Conservation (phyloP, 1,140 invertebrate species). For the Drosophila arawakana region DNA sequence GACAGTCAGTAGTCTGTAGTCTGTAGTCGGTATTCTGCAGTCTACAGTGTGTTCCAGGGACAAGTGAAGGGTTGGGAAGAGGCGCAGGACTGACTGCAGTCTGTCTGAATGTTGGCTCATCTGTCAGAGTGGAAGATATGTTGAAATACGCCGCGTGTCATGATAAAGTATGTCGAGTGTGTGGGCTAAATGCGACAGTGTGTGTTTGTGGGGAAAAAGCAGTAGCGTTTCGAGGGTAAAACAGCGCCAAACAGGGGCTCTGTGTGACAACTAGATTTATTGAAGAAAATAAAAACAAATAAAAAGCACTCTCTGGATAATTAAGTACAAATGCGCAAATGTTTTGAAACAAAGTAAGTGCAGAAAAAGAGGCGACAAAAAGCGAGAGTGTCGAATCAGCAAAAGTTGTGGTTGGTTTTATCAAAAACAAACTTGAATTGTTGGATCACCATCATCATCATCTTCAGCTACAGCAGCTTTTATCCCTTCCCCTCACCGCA, state of each 20-base stretch:
- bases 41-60: not conserved
- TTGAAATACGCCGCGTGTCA: constrained; percentile 79
- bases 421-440: constrained; percentile 35
- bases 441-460: constrained; percentile 35
- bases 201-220: not conserved
- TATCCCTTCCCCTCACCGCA: constrained; percentile 2
- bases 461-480: constrained; percentile 1
- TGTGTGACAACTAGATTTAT: constrained; percentile 70
- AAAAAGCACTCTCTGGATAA: constrained; percentile 60
- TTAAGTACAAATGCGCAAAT: constrained; percentile 79
- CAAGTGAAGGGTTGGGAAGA: not conserved
- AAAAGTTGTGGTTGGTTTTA: constrained; percentile 36
- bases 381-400: constrained; percentile 57
- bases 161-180: constrained; percentile 78
- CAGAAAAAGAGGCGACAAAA: constrained; percentile 30
- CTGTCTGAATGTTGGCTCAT: constrained; percentile 73
- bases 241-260: constrained; percentile 11
- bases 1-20: constrained; percentile 5
- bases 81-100: constrained; percentile 19
- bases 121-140: constrained; percentile 81
- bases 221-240: constrained; percentile 3
- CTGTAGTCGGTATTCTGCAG: not conserved
- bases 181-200: constrained; percentile 4
- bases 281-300: not conserved
- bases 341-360: constrained; percentile 44